A percentile compares a stretch with the other conserved stretches of the same genome.
phyloP scores from a whole-genome alignment of 2,888 invertebrate genomes.

The Aphrophora alni region DNA sequence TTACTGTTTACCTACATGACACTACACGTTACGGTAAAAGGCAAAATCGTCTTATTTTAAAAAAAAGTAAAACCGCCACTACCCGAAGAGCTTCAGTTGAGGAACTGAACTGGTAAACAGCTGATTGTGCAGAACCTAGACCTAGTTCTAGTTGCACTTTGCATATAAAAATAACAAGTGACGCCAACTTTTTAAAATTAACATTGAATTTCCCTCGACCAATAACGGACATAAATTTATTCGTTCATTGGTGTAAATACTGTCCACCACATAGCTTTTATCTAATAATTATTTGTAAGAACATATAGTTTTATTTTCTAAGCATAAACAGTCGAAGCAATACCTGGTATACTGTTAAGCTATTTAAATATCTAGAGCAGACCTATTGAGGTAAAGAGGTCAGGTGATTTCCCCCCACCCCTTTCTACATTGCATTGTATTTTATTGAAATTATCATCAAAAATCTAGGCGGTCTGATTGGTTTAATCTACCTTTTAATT shows the following conservation, averaged over 20 bases:
- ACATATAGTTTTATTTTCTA: background rate
- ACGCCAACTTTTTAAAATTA: background rate
- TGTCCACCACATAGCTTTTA: no score
- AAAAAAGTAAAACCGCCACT: background rate
- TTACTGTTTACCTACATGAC: no score
- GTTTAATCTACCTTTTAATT: no score
- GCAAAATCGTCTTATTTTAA: no score
- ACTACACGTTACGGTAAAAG: no score
- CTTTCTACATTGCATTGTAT: background rate
- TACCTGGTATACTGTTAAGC: background rate
- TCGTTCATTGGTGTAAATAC: background rate
- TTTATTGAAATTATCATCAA: no score
- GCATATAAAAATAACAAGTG: background rate
- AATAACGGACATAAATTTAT: background rate
- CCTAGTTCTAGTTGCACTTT: background rate
- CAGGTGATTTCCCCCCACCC: background rate
- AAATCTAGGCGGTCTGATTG: no score
- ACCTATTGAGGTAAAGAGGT: conserved; percentile 3
- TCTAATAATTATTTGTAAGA: background rate
- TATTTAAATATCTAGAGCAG: background rate
- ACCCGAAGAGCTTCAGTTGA: background rate
- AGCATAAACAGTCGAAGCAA: background rate
- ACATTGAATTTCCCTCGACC: background rate
- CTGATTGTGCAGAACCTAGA: background rate
- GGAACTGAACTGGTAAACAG: background rate